phyloP scores from a whole-genome alignment of 2,888 invertebrate genomes.

The Platycheirus albimanus region DNA sequence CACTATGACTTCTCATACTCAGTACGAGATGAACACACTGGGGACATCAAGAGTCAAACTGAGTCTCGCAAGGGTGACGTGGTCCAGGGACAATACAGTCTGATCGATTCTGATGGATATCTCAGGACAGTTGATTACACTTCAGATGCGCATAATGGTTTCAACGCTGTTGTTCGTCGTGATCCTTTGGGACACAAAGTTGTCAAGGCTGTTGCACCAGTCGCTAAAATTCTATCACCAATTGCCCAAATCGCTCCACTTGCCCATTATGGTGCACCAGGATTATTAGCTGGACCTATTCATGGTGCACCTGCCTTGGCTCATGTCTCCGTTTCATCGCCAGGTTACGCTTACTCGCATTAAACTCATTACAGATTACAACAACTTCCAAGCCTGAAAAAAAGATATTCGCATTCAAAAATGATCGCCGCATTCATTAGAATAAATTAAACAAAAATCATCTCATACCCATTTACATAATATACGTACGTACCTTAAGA shows the following conservation, averaged over 20 bases:
- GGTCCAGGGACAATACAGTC: constrained; percentile 84
- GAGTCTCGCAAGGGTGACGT: constrained; percentile 84
- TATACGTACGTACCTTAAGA: constrained; percentile 30
- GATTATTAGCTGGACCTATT: constrained; percentile 75
- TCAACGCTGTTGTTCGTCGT: constrained; percentile 84
- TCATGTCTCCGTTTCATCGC: constrained; percentile 71
- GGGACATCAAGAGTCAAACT: constrained; percentile 84
- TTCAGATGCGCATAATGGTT: constrained; percentile 84
- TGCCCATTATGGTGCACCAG: constrained; percentile 78
- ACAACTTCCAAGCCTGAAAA: constrained; percentile 1
- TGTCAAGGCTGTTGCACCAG: constrained; percentile 80
- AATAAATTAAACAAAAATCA: not conserved
- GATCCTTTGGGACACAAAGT: constrained; percentile 83
- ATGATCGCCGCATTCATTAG: not conserved
- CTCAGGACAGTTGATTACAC: constrained; percentile 84
- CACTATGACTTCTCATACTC: constrained; percentile 84
- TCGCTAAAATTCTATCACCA: constrained; percentile 79
- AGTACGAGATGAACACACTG: constrained; percentile 84
- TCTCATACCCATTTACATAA: not conserved
- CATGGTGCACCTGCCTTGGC: constrained; percentile 75
- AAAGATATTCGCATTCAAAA: not conserved
- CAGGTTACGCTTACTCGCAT: constrained; percentile 73
- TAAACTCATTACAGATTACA: constrained; percentile 34
- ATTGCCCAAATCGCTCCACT: constrained; percentile 55
- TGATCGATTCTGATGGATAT: constrained; percentile 84